Conservation (phyloP, 2,888 invertebrate species). For the Chromoteleia sp. region DNA sequence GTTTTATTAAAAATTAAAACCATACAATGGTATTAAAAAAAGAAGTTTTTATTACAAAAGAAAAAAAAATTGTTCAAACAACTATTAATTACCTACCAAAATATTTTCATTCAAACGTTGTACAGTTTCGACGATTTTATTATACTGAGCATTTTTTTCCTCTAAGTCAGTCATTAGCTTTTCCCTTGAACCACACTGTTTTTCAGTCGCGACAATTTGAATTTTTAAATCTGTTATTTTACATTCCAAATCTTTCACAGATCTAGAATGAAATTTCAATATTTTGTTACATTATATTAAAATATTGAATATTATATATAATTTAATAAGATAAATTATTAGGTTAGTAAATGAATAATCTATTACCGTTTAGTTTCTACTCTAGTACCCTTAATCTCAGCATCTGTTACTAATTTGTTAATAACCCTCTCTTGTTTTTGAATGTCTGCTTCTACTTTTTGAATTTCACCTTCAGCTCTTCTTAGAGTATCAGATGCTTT, state of each 20-base stretch:
- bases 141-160: conserved; percentile 79
- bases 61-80: too few relatives aligned
- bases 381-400: conserved; percentile 85
- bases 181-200: conserved; percentile 76
- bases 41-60: background rate
- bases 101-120: conserved; percentile 72
- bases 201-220: conserved; percentile 76
- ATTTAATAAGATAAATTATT: too few relatives aligned
- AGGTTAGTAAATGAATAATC: too few relatives aligned
- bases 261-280: conserved; percentile 69
- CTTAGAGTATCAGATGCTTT: conserved; percentile 70
- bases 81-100: conserved; percentile 76
- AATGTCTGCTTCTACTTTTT: conserved; percentile 78
- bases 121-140: conserved; percentile 76
- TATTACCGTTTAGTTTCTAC: conserved; percentile 85
- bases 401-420: conserved; percentile 83
- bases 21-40: too few relatives aligned
- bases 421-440: conserved; percentile 82
- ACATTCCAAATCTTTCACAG: conserved; percentile 72
- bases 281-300: conserved; percentile 16
- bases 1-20: too few relatives aligned
- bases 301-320: too few relatives aligned
- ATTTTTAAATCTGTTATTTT: conserved; percentile 69
- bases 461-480: conserved; percentile 72
- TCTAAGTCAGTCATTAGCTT: conserved; percentile 78